Percentiles rank a stretch among this genome's conserved stretches.
Evolutionary conservation across 2,888 invertebrate genomes (phyloP).

Genomic region (Colostygia pectinataria): DNA sequence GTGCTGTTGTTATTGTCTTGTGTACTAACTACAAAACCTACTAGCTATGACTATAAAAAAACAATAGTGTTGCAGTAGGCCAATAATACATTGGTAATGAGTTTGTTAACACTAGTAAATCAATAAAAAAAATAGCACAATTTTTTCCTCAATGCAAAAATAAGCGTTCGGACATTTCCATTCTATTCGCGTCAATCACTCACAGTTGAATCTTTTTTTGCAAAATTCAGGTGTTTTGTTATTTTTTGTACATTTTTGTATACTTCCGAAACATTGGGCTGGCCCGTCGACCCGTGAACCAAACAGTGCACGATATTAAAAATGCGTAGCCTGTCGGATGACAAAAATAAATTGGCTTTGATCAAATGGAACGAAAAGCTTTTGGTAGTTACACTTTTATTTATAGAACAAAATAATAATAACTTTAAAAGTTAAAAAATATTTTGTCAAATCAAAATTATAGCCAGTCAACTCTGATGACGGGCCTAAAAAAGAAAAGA

Average conservation of each 20-base stretch:
- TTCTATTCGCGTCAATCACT: conserved; percentile 49
- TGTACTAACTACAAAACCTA: no score
- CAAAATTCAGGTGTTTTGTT: conserved; percentile 48
- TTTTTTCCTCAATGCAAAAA: no score
- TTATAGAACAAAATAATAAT: background rate
- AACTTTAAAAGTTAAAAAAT: no score
- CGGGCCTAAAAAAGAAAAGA: no score
- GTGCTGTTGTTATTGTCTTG: no score
- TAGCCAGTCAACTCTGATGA: no score
- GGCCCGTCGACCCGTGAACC: conserved; percentile 52
- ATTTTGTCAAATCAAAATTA: no score
- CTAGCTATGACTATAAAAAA: no score
- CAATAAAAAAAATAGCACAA: no score
- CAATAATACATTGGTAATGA: no score
- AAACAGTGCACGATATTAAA: conserved; percentile 63
- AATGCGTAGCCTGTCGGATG: conserved; percentile 46
- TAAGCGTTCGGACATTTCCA: conserved; percentile 3
- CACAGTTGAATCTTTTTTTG: conserved; percentile 46
- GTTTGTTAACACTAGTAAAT: no score
- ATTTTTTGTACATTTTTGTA: conserved; percentile 45
- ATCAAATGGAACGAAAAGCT: conserved; percentile 17
- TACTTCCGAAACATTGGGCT: conserved; percentile 52
- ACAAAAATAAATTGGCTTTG: conserved; percentile 32
- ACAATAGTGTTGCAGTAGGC: no score
- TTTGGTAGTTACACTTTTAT: background rate